Evolutionary conservation across 2,888 invertebrate genomes (phyloP).

Genomic region (Lithophane leautieri): DNA sequence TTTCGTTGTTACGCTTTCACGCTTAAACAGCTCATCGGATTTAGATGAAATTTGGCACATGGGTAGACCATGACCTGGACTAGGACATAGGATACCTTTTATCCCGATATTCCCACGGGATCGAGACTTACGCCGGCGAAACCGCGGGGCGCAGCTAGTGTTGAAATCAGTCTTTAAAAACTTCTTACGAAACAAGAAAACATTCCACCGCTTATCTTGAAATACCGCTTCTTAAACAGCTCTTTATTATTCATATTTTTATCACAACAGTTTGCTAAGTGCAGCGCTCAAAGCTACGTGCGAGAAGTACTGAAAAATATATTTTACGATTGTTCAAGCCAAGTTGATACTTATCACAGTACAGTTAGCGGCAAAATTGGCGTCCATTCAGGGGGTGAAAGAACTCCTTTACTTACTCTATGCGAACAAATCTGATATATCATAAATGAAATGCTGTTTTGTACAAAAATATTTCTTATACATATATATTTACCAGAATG

Average conservation of each 20-base stretch:
- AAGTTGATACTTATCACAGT: conserved; percentile 53
- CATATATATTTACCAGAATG: neutral
- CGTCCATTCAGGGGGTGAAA: neutral
- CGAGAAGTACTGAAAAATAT: conserved; percentile 55
- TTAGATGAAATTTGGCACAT: no score
- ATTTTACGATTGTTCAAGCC: conserved; percentile 48
- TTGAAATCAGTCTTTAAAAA: conserved; percentile 8
- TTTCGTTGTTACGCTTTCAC: no score
- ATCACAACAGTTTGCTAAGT: conserved; percentile 58
- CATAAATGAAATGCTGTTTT: neutral
- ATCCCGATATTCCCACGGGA: no score
- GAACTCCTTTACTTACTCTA: neutral
- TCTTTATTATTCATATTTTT: conserved; percentile 58
- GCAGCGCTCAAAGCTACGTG: conserved; percentile 47
- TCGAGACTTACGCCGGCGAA: no score
- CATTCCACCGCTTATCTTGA: conserved; percentile 44
- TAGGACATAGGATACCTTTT: no score
- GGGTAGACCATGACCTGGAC: no score
- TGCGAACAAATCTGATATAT: neutral
- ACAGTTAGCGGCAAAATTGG: conserved; percentile 35
- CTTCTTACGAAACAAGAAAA: conserved; percentile 10
- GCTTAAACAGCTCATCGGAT: no score
- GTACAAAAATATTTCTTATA: neutral
- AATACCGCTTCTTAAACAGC: conserved; percentile 44
- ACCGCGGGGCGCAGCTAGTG: no score